Percentiles rank a stretch among this genome's conserved stretches.
Conservation (phyloP, 1,140 invertebrate species). For the Drosophila chauvacae region DNA sequence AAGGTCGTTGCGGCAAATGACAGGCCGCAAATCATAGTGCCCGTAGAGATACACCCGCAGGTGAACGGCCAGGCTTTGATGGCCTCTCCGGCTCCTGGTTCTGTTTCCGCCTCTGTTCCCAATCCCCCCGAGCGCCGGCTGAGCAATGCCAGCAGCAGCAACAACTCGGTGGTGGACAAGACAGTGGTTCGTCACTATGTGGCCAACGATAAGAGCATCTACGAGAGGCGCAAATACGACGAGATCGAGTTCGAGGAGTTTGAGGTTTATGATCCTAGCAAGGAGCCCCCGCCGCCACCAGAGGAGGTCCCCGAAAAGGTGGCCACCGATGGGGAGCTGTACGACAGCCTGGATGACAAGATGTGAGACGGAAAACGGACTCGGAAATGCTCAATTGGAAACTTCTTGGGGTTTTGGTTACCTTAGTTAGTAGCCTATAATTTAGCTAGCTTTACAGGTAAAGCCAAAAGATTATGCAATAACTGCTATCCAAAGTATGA, state of each 20-base stretch:
- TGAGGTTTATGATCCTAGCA: slow-evolving; percentile 86
- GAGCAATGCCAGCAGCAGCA: slow-evolving; percentile 69
- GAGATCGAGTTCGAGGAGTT: slow-evolving; percentile 94
- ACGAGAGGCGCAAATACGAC: slow-evolving; percentile 87
- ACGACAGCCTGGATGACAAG: slow-evolving; percentile 78
- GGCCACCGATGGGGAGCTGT: slow-evolving; percentile 64
- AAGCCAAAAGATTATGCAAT: slow-evolving; percentile 63
- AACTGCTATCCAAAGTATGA: slow-evolving; percentile 66
- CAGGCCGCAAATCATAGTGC: slow-evolving; percentile 71
- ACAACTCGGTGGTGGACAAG: slow-evolving; percentile 69
- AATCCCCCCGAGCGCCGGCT: slow-evolving; percentile 50
- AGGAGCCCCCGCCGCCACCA: slow-evolving; percentile 43
- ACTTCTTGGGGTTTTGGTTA: slow-evolving; percentile 53
- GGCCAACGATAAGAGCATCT: slow-evolving; percentile 85
- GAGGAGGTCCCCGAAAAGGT: slow-evolving; percentile 25
- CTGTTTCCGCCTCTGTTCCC: neutral
- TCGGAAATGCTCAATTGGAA: slow-evolving; percentile 45
- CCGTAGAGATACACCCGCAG: slow-evolving; percentile 69
- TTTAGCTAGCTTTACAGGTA: slow-evolving; percentile 66
- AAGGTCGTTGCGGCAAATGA: slow-evolving; percentile 22
- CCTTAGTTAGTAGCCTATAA: slow-evolving; percentile 33
- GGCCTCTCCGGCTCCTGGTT: neutral
- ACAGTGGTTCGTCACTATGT: slow-evolving; percentile 79
- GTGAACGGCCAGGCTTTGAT: slow-evolving; percentile 17
- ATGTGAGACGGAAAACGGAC: slow-evolving; percentile 39